Evolutionary conservation across 2,797 vertebrate genomes (phyloP).

Genomic region (Channa striata): DNA sequence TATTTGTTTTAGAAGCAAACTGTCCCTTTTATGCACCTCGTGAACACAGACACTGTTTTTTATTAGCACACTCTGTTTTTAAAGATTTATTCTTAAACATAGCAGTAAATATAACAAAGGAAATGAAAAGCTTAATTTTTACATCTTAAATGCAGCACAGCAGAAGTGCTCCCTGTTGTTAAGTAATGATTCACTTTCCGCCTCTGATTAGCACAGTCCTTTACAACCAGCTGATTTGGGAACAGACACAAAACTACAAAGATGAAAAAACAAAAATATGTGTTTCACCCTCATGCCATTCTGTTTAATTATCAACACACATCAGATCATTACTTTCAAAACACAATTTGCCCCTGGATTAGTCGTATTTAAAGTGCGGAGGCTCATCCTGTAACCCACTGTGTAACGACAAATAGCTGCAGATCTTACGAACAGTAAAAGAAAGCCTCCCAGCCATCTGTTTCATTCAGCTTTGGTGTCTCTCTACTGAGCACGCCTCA

Average conservation of each 20-base stretch:
- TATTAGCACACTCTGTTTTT: no score
- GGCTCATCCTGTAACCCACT: constrained; percentile 12
- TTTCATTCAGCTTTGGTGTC: constrained; percentile 45
- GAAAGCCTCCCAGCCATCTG: constrained; percentile 41
- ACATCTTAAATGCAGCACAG: no score
- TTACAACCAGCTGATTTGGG: constrained; percentile 5
- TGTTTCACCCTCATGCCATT: constrained; percentile 20
- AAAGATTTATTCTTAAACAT: no score
- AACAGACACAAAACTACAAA: constrained; percentile 27
- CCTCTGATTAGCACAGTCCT: not conserved
- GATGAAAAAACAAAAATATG: constrained; percentile 6
- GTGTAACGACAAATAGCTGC: constrained; percentile 46
- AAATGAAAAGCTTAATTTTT: no score
- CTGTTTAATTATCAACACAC: constrained; percentile 11
- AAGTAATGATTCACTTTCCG: not conserved
- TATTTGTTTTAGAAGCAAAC: no score
- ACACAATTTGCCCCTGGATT: constrained; percentile 24
- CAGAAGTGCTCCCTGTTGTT: not conserved
- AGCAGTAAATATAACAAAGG: no score
- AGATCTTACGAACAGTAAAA: constrained; percentile 44
- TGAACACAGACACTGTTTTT: no score
- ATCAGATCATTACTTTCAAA: constrained; percentile 37
- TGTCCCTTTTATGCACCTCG: no score
- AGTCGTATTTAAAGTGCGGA: constrained; percentile 24
- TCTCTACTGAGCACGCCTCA: constrained; percentile 55